phyloP scores from a whole-genome alignment of 2,797 vertebrate genomes.

The Bradypodion ventrale region DNA sequence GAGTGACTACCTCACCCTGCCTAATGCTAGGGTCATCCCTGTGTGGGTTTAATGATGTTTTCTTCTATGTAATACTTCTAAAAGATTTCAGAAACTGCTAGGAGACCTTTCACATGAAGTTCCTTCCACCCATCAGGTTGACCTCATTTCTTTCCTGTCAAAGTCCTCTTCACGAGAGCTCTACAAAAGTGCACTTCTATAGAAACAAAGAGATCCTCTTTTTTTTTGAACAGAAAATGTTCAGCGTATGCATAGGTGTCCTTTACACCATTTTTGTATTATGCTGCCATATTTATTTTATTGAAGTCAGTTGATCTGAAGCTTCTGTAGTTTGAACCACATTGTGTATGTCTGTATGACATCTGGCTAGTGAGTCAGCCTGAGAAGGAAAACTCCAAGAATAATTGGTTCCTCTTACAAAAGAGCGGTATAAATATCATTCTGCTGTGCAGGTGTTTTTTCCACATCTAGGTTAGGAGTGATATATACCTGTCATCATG shows the following conservation, averaged over 20 bases:
- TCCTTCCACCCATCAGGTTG: neutral
- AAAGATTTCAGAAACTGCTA: slow-evolving; percentile 5
- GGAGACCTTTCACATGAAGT: neutral
- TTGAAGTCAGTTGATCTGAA: slow-evolving; percentile 56
- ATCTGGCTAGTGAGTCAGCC: slow-evolving; percentile 75
- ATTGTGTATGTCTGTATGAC: slow-evolving; percentile 56
- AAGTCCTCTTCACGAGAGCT: neutral
- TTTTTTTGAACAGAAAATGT: neutral
- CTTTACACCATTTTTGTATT: slow-evolving; percentile 37
- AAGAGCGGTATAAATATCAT: slow-evolving; percentile 47
- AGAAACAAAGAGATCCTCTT: neutral
- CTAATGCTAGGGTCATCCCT: too few species aligned
- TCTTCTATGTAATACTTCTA: neutral
- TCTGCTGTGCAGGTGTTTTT: slow-evolving; percentile 34
- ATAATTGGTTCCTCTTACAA: slow-evolving; percentile 60
- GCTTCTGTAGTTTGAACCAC: slow-evolving; percentile 53
- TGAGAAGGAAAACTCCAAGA: slow-evolving; percentile 67
- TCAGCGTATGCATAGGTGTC: neutral
- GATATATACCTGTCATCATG: slow-evolving; percentile 39
- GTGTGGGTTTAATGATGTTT: neutral
- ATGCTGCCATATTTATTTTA: slow-evolving; percentile 54
- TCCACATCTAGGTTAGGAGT: slow-evolving; percentile 34
- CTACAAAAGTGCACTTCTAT: neutral
- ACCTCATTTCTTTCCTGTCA: slow-evolving; percentile 17
- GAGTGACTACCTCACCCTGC: too few species aligned